Conservation (phyloP, 2,888 invertebrate species). For the Podotricha telesiphe region DNA sequence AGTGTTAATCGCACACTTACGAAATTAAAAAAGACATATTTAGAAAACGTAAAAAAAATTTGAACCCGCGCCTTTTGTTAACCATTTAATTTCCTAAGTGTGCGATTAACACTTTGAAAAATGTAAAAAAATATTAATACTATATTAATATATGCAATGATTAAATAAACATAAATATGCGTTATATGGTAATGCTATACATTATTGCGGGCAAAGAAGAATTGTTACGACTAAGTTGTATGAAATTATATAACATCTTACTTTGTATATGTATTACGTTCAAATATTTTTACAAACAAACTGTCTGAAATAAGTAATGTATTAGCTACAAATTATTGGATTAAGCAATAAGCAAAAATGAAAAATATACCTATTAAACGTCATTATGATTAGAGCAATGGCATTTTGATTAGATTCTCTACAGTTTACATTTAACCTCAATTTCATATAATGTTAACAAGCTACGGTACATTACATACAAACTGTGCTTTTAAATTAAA, state of each 20-base stretch:
- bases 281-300: background rate
- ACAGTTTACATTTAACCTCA: conserved; percentile 4
- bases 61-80: too few relatives aligned
- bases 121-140: too few relatives aligned
- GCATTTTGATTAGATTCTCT: background rate
- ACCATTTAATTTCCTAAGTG: too few relatives aligned
- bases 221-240: conserved; percentile 10
- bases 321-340: too few relatives aligned
- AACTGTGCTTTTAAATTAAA: too few relatives aligned
- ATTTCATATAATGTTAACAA: conserved; percentile 6
- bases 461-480: background rate
- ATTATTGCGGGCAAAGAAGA: conserved; percentile 13
- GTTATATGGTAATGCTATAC: conserved; percentile 13
- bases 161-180: conserved; percentile 4
- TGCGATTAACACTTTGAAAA: too few relatives aligned
- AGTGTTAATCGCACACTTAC: too few relatives aligned
- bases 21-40: too few relatives aligned
- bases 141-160: background rate
- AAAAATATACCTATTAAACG: background rate
- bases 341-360: background rate
- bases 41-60: too few relatives aligned
- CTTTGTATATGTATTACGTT: background rate
- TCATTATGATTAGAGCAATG: background rate
- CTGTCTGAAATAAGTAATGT: background rate
- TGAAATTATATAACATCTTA: conserved; percentile 2